A percentile compares a stretch with the other conserved stretches of the same genome.
These are phyloP conservation scores for Leptodactylus fuscus DNA, from an alignment of 2,113 vertebrate species.

Conservation along the genomic window DNA sequence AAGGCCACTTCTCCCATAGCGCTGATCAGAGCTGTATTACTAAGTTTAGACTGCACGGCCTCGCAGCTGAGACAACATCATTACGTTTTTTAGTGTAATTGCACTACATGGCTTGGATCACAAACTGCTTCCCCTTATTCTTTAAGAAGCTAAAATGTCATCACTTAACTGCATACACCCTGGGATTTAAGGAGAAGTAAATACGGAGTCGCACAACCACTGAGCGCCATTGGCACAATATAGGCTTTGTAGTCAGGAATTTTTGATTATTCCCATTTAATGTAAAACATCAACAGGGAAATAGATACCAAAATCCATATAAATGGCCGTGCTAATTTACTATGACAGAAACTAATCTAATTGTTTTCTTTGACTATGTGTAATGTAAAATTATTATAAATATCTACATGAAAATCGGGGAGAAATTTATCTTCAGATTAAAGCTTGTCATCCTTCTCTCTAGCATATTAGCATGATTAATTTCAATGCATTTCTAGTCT, in stretches of 20 bases:
- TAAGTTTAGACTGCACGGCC: neutral
- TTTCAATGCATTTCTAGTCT: slow-evolving; percentile 41
- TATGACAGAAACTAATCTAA: slow-evolving; percentile 32
- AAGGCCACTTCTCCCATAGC: neutral
- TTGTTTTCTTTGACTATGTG: slow-evolving; percentile 26
- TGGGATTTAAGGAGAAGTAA: neutral
- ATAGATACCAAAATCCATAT: slow-evolving; percentile 21
- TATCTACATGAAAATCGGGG: slow-evolving; percentile 37
- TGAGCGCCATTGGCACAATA: neutral
- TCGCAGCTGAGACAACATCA: slow-evolving; percentile 52
- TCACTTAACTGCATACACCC: slow-evolving; percentile 2
- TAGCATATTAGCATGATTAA: slow-evolving; percentile 17
- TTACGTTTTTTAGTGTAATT: slow-evolving; percentile 49
- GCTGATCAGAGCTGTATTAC: neutral
- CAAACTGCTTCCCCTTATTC: slow-evolving; percentile 46
- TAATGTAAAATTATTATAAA: slow-evolving; percentile 47
- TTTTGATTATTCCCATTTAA: neutral
- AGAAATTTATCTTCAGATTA: fast-evolving
- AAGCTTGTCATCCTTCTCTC: neutral
- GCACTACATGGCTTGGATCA: slow-evolving; percentile 50
- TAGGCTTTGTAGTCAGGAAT: neutral
- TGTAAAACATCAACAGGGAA: neutral
- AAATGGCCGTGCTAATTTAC: slow-evolving; percentile 22
- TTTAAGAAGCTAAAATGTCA: slow-evolving; percentile 28
- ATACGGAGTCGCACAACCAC: neutral